phyloP scores from a whole-genome alignment of 2,113 vertebrate genomes.

The Sciurus niger region DNA sequence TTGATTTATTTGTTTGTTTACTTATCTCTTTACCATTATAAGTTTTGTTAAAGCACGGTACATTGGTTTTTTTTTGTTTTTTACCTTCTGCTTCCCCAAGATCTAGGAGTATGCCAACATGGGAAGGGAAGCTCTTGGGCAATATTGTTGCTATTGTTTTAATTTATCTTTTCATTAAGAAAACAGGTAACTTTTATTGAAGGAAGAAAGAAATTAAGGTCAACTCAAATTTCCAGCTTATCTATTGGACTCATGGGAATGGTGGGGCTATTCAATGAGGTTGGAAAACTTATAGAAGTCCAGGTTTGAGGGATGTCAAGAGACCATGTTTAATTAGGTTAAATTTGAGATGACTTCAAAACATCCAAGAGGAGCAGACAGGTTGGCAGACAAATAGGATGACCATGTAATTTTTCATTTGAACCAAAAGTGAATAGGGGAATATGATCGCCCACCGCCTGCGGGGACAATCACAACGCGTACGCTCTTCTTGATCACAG shows the following conservation, averaged over 20 bases:
- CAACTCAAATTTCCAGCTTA: background rate
- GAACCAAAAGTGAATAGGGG: conserved; percentile 25
- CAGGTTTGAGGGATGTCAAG: background rate
- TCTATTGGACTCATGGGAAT: conserved; percentile 3
- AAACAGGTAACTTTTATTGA: conserved; percentile 24
- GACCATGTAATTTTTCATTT: background rate
- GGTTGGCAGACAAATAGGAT: background rate
- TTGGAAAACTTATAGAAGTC: background rate
- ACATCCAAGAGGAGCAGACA: background rate
- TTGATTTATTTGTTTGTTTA: background rate
- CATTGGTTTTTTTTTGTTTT: background rate
- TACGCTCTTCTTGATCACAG: no score
- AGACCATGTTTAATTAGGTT: conserved; percentile 38
- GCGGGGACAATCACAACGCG: no score
- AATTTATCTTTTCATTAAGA: background rate
- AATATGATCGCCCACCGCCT: background rate
- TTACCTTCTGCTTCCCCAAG: background rate
- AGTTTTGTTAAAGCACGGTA: background rate
- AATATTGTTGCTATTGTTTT: background rate
- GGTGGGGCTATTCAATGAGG: background rate
- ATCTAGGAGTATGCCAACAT: background rate
- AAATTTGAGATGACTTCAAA: conserved; percentile 37
- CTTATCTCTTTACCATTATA: background rate
- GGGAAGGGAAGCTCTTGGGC: background rate
- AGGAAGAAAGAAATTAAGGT: background rate